Evolutionary conservation across 2,113 vertebrate species (phyloP), one percentile per base, ranked within the genome.

Genomic region (Dicrurus megarhynchus): DNA sequence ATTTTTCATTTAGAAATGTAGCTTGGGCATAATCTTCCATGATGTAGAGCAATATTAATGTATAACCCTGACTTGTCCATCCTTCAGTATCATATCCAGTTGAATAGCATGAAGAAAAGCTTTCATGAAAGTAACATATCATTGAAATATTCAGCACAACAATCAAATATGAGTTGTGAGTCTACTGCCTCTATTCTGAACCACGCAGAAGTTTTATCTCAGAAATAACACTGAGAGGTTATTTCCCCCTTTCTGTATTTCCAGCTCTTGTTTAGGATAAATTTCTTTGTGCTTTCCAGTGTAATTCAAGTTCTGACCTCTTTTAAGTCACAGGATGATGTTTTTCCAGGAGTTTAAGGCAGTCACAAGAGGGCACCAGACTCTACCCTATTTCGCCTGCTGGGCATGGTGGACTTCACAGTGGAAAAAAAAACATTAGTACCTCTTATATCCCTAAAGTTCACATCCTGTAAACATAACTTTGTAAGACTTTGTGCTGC

Each of bases 311-410:
- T 7, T 27, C 27, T 22, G 24, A 55, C 16, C 1, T 0, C 18
- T 56, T 60, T 50, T 10, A 76, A 65, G 1, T 17, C 47, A 44
- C 1, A 1, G 13, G 16, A 57, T 6, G 16, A n/a, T 9, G 41
- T 46, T 69, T 76, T 63, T 37, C 49, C 44, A 65, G 32, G 8
- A 57, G 60, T 44, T 70, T 8, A 28, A 24, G 3, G 18, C 5
- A 67, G 86, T 83, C 97, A 93, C 94, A 81, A 95, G 97, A 96
- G 96, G 96, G 97, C 96, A 96, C 69, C 79, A 96, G 65, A 96
- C 53, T 77, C 95, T 84, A 64, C 32, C 16, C 41, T 93, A 97
- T 96, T 81, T 86, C 68, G 79, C 49, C 9, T 26, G 35, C 69
- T 14, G 50, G 46, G 46, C 22, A 13, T 9, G 42, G 12, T 57